phyloP scores from a whole-genome alignment of 2,888 invertebrate species.

The Creontiades dilutus region DNA sequence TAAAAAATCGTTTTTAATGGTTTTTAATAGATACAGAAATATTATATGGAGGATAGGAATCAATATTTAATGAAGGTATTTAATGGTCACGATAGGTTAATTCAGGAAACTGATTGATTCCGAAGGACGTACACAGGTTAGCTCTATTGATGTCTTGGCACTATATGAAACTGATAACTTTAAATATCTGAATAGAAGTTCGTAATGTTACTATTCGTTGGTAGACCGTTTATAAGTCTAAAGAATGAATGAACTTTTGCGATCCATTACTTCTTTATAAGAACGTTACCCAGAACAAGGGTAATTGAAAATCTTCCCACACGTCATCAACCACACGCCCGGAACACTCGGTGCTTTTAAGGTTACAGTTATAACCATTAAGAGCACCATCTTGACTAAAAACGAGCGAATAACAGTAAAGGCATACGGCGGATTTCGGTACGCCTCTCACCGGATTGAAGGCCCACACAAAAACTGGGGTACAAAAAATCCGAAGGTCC shows the following conservation, averaged over 20 bases:
- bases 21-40: too few relatives aligned
- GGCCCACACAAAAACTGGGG: neutral
- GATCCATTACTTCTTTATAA: neutral
- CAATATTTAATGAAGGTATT: too few relatives aligned
- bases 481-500: neutral
- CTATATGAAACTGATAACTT: too few relatives aligned
- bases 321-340: slow-evolving; percentile 4
- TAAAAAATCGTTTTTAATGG: too few relatives aligned
- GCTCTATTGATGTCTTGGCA: too few relatives aligned
- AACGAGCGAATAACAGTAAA: neutral
- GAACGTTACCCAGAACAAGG: neutral
- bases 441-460: neutral
- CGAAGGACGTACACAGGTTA: too few relatives aligned
- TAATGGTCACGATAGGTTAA: too few relatives aligned
- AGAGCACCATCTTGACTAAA: neutral
- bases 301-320: neutral
- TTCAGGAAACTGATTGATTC: too few relatives aligned
- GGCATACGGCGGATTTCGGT: neutral
- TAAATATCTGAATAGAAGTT: too few relatives aligned
- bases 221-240: too few relatives aligned
- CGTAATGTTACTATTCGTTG: too few relatives aligned
- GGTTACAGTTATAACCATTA: slow-evolving; percentile 18
- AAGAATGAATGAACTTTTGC: neutral
- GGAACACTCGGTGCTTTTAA: neutral
- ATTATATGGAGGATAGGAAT: too few relatives aligned